phyloP scores from a whole-genome alignment of 2,113 vertebrate species.

The Agapornis roseicollis region DNA sequence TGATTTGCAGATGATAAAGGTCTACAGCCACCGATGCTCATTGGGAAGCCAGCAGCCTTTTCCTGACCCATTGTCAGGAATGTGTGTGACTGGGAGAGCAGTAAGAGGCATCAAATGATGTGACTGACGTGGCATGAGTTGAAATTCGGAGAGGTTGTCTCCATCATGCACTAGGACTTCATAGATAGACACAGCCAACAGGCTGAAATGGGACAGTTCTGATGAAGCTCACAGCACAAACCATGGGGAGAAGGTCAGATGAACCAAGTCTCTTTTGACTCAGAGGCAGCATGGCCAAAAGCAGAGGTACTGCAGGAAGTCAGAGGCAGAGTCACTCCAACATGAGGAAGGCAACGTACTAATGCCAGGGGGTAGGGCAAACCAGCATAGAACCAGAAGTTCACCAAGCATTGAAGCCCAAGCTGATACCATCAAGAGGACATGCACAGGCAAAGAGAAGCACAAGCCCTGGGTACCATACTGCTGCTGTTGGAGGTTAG shows the following conservation, averaged over 20 bases:
- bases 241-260: not conserved
- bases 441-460: not conserved
- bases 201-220: not conserved
- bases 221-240: not conserved
- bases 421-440: not conserved
- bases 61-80: not conserved
- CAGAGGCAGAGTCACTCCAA: not conserved
- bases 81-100: not conserved
- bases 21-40: not conserved
- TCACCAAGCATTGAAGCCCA: not conserved
- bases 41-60: not conserved
- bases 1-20: not conserved
- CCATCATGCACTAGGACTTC: not conserved
- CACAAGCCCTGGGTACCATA: not conserved
- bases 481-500: not conserved
- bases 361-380: not conserved
- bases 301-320: not conserved
- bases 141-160: not conserved
- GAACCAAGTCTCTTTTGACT: not conserved
- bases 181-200: rapidly evolving
- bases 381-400: not conserved
- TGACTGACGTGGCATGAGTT: not conserved
- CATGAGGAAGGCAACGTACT: not conserved
- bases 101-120: not conserved
- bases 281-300: not conserved